A percentile compares a stretch with the other conserved stretches of the same genome.
Evolutionary conservation across 2,113 vertebrate species (phyloP).

Genomic region (Syngnathoides biaculeatus): DNA sequence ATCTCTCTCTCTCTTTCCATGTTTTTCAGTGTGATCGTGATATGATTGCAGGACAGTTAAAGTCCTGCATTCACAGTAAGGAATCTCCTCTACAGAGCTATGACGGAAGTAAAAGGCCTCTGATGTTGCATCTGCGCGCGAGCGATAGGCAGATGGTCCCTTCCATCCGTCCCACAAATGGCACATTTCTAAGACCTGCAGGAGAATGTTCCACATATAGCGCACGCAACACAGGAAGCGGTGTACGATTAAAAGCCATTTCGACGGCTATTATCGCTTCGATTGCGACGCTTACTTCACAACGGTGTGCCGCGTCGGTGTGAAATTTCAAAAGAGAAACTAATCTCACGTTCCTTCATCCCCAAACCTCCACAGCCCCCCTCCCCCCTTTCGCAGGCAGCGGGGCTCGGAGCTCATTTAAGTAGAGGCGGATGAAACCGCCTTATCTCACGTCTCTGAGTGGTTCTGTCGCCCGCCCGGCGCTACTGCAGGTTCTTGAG

Average conservation of each 20-base stretch:
- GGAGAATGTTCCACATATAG: constrained; percentile 58
- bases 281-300: constrained; percentile 29
- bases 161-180: constrained; percentile 39
- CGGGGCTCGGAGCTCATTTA: constrained; percentile 28
- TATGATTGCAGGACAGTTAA: not conserved
- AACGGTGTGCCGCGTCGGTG: constrained; percentile 27
- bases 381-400: constrained; percentile 37
- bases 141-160: constrained; percentile 25
- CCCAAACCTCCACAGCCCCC: constrained; percentile 25
- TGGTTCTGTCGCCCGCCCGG: constrained; percentile 23
- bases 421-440: constrained; percentile 25
- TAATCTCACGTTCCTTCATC: constrained; percentile 22
- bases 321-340: constrained; percentile 43
- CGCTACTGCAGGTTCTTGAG: constrained; percentile 96
- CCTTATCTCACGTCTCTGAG: constrained; percentile 15
- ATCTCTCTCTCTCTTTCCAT: not conserved
- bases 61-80: not conserved
- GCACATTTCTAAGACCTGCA: constrained; percentile 59
- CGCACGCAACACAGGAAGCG: constrained; percentile 37
- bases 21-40: not conserved
- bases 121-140: not conserved
- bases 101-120: not conserved
- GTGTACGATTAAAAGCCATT: constrained; percentile 38
- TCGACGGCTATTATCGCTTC: constrained; percentile 34
- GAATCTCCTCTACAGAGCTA: not conserved